Evolutionary conservation across 2,888 invertebrate genomes (phyloP).

Genomic region (Elysia crispata): DNA sequence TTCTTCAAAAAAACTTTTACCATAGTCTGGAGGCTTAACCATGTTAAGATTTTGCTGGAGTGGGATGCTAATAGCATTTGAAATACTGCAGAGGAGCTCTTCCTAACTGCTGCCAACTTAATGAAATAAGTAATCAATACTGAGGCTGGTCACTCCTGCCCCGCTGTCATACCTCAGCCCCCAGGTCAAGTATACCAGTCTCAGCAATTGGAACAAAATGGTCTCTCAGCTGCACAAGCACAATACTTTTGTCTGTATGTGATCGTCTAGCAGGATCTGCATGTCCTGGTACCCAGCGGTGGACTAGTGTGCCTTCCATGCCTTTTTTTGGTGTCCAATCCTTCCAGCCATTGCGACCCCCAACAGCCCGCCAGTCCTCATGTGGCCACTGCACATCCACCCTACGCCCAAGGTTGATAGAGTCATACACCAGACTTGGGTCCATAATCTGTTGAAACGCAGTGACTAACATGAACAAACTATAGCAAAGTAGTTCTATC

Average conservation of each 20-base stretch:
- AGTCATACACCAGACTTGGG: constrained; percentile 87
- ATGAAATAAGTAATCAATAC: neutral
- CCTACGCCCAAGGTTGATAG: constrained; percentile 91
- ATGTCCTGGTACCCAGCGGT: constrained; percentile 96
- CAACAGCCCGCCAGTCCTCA: constrained; percentile 90
- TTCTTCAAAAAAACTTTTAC: no score
- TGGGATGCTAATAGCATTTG: no score
- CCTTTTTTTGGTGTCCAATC: constrained; percentile 93
- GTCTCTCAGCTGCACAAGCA: constrained; percentile 94
- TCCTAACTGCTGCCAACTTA: neutral
- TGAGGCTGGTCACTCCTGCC: neutral
- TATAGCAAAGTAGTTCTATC: no score
- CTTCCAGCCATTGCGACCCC: constrained; percentile 92
- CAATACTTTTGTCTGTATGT: constrained; percentile 93
- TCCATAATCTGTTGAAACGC: constrained; percentile 72
- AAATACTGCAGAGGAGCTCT: neutral
- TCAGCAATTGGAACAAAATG: constrained; percentile 95
- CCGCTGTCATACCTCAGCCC: constrained; percentile 69
- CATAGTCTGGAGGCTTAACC: no score
- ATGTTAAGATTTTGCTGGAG: no score
- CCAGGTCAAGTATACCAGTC: constrained; percentile 83
- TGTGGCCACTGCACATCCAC: constrained; percentile 98
- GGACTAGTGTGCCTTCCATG: constrained; percentile 94
- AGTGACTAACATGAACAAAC: no score
- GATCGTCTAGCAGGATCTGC: constrained; percentile 91